Conservation (phyloP, 2,113 vertebrate species). For the Falcunculus frontatus region DNA sequence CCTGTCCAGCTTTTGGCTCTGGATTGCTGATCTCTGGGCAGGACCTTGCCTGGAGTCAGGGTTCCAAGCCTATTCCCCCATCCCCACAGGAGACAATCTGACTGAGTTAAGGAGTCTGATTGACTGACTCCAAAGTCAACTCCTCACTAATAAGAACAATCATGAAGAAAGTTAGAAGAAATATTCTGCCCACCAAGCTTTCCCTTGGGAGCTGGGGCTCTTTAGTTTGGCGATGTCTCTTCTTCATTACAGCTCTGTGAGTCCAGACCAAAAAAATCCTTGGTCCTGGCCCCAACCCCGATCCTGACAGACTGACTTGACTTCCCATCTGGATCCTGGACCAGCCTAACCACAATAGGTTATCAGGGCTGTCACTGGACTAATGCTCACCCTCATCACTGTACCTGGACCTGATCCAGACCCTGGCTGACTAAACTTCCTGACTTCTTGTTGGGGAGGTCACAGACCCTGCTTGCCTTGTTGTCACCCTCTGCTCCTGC, state of each 20-base stretch:
- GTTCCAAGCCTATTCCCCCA: accelerated
- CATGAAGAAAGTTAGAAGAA: background rate
- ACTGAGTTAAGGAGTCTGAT: background rate
- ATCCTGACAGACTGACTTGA: background rate
- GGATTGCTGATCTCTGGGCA: background rate
- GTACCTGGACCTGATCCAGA: background rate
- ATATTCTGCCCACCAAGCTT: background rate
- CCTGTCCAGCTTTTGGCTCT: background rate
- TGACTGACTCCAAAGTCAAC: background rate
- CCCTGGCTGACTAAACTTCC: background rate
- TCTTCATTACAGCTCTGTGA: background rate
- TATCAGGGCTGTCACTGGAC: background rate
- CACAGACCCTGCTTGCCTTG: background rate
- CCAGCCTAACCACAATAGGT: background rate
- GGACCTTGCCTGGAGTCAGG: background rate
- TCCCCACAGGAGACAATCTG: background rate
- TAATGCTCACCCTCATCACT: background rate
- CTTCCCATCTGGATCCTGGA: background rate
- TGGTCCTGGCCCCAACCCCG: background rate
- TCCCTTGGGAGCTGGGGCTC: background rate
- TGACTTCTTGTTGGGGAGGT: background rate
- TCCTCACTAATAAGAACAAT: background rate
- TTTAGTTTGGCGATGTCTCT: background rate
- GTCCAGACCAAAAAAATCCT: background rate
- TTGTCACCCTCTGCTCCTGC: background rate